Base-by-base conservation (phyloP, 2,113 vertebrate species). In the Todiramphus saurophagus region DNA sequence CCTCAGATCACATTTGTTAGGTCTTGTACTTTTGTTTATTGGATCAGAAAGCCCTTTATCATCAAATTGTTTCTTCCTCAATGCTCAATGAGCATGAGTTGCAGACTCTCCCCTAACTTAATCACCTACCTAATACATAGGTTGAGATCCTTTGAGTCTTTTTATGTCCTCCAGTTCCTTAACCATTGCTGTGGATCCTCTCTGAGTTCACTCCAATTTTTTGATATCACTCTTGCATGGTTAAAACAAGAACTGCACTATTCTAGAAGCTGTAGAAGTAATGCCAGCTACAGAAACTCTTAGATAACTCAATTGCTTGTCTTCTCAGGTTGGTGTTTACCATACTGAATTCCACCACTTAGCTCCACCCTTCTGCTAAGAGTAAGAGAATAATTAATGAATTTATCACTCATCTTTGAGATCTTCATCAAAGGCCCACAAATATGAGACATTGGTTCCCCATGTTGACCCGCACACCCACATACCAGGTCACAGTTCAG, bases 401-500 rank as follows among this genome's bases (percentile, higher is more conserved):
- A 33, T 55, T 78, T 76, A 72, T 76, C 48, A 43, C 33, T 60
- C n/a, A 51, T 64, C 53, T 56, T 43, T 9, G 14, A 72, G 72
- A 64, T 76, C 23, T 21, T 83, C 41, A 68, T 75, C 48, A 37
- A 87, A 82, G 48, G 30, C 43, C 62, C 74, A 63, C 70, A 63
- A 5, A 55, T 20, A 56, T 5, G 43, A 84, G n/a, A 23, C 9
- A 6, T 4, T 27, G 2, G 7, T 81, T 91, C 28, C 69, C 25
- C 56, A 10, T 1, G 16, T n/a, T 0, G 0, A 53, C 41, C 13
- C 0, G 0, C 41, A 63, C 13, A 30, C 20, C 43, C 35, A 62
- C 24, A 2, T 28, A 19, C 55, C 24, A 37, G 19, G 28, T 41
- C 3, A 1, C 64, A 58, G 24, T 44, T 62, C 18, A 44, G 80